These are phyloP conservation scores for Lagenorhynchus albirostris DNA, from an alignment of 2,113 vertebrate genomes.

Conservation along the genomic window DNA sequence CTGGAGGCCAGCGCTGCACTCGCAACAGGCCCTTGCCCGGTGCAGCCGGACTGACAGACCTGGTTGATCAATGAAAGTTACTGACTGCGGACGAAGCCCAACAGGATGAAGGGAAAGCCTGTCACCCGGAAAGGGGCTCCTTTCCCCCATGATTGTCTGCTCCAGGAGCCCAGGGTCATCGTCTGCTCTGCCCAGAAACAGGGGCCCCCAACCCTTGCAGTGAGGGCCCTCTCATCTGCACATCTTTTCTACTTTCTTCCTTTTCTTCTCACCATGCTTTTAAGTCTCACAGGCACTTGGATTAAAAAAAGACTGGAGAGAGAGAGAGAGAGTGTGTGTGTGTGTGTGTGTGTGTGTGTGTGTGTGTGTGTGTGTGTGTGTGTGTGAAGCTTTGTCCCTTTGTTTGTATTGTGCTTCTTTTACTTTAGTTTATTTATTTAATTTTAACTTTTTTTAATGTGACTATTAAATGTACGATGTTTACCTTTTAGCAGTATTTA, in stretches of 20 bases:
- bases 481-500: not conserved
- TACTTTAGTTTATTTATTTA: not conserved
- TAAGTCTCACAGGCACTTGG: not conserved
- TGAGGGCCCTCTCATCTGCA: not conserved
- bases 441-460: not conserved
- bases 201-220: not conserved
- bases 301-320: not conserved
- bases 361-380: not conserved
- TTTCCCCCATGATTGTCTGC: not conserved
- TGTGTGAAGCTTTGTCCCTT: not conserved
- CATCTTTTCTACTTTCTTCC: not conserved
- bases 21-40: not conserved
- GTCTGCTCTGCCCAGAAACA: not conserved
- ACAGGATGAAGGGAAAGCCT: not conserved
- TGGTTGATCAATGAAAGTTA: conserved; percentile 31
- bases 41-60: not conserved
- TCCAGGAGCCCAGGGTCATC: not conserved
- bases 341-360: not conserved
- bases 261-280: not conserved
- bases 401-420: not conserved
- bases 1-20: not conserved
- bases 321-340: too few species aligned
- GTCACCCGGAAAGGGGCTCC: not conserved
- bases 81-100: not conserved
- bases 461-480: not conserved